Evolutionary conservation across 2,113 vertebrate genomes (phyloP), one percentile per base, ranked within the genome.

Genomic region (Scophthalmus maximus): DNA sequence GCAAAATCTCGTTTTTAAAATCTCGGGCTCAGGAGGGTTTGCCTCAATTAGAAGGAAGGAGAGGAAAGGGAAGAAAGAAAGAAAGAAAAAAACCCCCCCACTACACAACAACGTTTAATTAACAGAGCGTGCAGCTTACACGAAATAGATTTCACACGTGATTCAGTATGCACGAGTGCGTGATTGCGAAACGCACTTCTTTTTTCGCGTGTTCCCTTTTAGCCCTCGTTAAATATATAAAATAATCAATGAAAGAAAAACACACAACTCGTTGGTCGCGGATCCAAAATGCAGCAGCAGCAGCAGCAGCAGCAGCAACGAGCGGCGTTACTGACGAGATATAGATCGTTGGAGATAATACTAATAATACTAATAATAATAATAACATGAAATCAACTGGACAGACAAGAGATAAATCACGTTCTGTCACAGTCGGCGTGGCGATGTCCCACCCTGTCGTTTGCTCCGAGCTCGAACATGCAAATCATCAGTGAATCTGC

Each of bases 1-100:
- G 92, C 92, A 73, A 92, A 90, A 92, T 90, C 89, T 86, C 78
- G 85, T 89, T 91, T 93, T 89, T 72, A 92, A n/a, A 89, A 89
- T 87, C 89, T 82, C 83, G 79, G 86, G 79, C 89, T 85, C 89
- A 73, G 88, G 89, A 89, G 89, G n/a, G 87, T 87, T 89, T 88
- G 81, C 73, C n/a, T 83, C 89, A 92, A 85, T 92, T 90, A 91
- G 80, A 84, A 68, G 69, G 10, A 30, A 18, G 18, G 46, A 22
- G n/a, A 9, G 26, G 1, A 23, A 25, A 51, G 17, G 20, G n/a
- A 32, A 14, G 29, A n/a, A 44, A 23, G 30, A 53, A 51, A 79
- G 79, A 67, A 62, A 69, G n/a, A n/a, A n/a, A n/a, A n/a, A n/a
- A n/a, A n/a, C n/a, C n/a, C n/a, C n/a, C n/a, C n/a, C n/a, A n/a